Evolutionary conservation across 64 coral and sea anemone species (phyloP).

Genomic region (Catalaphyllia jardinei): DNA sequence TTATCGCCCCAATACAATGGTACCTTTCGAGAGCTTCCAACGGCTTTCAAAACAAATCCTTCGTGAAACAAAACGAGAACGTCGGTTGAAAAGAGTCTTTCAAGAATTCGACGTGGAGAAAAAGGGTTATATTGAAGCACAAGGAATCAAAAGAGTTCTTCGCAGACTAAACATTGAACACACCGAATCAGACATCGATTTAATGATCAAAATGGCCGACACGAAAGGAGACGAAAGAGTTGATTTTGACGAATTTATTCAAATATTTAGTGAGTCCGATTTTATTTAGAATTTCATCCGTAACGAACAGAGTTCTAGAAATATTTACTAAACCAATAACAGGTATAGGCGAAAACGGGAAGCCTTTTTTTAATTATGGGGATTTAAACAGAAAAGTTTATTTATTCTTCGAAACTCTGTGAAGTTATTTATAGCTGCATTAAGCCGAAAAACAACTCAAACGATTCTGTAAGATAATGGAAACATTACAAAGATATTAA

Average conservation of each 20-base stretch:
- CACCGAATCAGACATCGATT: conserved; percentile 63
- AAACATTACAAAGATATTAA: background rate
- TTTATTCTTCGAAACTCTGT: background rate
- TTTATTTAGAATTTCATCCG: background rate
- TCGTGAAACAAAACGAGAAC: conserved; percentile 44
- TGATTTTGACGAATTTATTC: conserved; percentile 80
- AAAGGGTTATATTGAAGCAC: conserved; percentile 72
- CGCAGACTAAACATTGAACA: conserved; percentile 72
- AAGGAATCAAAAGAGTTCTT: conserved; percentile 72
- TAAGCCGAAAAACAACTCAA: background rate
- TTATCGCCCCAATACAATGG: conserved; percentile 3
- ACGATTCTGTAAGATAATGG: background rate
- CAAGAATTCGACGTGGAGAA: conserved; percentile 78
- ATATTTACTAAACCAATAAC: background rate
- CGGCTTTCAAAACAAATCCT: conserved; percentile 35
- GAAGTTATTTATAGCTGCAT: background rate
- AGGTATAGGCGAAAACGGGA: background rate
- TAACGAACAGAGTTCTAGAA: background rate
- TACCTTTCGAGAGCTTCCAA: conserved; percentile 53
- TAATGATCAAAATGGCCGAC: conserved; percentile 86
- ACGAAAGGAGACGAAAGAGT: conserved; percentile 77
- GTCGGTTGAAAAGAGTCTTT: conserved; percentile 60
- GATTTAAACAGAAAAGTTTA: background rate
- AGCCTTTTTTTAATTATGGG: background rate
- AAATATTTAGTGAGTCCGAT: conserved; percentile 65